Base-by-base conservation (phyloP, 2,113 vertebrate species). In the Ceuthmochares aereus region DNA sequence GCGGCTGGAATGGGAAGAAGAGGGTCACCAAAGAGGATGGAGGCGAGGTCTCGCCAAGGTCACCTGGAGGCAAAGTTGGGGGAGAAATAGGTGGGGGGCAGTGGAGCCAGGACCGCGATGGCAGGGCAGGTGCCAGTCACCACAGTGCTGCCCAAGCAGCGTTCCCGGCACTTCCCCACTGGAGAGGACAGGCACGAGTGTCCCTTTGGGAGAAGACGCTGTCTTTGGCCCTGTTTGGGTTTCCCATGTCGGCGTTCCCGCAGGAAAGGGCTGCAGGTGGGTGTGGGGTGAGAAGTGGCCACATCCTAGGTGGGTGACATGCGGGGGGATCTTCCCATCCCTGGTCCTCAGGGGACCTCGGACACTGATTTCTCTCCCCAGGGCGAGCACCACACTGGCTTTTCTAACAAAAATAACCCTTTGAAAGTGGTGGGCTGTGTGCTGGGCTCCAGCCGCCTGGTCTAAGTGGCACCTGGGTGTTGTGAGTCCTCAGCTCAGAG, bases 1-100 rank as follows among this genome's bases (percentile, higher is more conserved):
- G 9, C 5, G 26, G 0, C 0, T 1, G 6, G 36, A 72, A 14
- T 14, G 37, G n/a, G 34, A 47, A 47, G 62, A 74, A 47, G 56
- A 75, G n/a, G 34, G n/a, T 64, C 47, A 21, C 15, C 62, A 49
- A 37, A 70, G 36, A 0, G 0, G 45, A 17, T 0, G 0, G 25
- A 36, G 30, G 6, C 2, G 18, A 52, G 30, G 9, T 20, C 74
- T 94, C 1, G 0, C 42, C 64, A 69, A 63, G 55, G 80, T 87
- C 55, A 74, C 36, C 40, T 43, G 13, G 1, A 3, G 6, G 55
- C 6, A 10, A 96, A 56, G 59, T 21, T 0, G 0, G 22, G 21
- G 79, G 27, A 45, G 37, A 36, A 80, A 34, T 4, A 15, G 43
- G 36, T 40, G 16, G 6, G 14, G 43, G 62, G 37, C 9, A 10